A percentile compares a stretch with the other conserved stretches of the same genome.
Evolutionary conservation across 2,113 vertebrate genomes (phyloP).

Genomic region (Trachemys scripta): DNA sequence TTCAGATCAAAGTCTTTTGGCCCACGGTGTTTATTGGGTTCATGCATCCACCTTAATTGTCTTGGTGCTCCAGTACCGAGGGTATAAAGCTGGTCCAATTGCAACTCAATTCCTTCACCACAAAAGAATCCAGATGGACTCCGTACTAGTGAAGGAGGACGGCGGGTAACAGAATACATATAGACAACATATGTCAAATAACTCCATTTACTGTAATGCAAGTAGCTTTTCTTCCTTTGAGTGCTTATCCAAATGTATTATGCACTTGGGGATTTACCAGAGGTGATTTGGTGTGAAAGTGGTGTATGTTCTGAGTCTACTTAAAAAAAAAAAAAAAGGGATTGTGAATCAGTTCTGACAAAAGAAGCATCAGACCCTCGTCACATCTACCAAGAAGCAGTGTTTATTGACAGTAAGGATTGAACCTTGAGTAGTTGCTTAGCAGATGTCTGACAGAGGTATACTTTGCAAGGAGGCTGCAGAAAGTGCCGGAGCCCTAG

Average conservation of each 20-base stretch:
- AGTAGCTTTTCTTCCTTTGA: neutral
- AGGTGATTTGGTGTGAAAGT: neutral
- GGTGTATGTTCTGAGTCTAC: neutral
- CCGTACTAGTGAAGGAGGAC: neutral
- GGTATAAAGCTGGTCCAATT: neutral
- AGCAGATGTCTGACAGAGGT: neutral
- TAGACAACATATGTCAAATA: neutral
- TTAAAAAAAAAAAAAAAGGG: no score
- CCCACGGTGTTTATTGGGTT: neutral
- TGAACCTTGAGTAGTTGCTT: neutral
- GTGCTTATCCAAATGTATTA: neutral
- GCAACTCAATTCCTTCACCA: neutral
- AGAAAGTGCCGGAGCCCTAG: neutral
- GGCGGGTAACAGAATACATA: neutral
- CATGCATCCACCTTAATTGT: neutral
- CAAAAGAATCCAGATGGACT: neutral
- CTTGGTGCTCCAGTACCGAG: neutral
- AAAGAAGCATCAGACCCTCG: neutral
- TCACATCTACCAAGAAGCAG: neutral
- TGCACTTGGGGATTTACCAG: neutral
- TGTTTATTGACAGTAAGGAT: neutral
- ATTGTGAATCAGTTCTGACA: neutral
- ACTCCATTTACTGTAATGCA: neutral
- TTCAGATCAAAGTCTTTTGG: neutral
- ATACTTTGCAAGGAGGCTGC: neutral